These are phyloP conservation scores for Mycteria americana DNA, from an alignment of 2,797 vertebrate genomes.

Conservation along the genomic window DNA sequence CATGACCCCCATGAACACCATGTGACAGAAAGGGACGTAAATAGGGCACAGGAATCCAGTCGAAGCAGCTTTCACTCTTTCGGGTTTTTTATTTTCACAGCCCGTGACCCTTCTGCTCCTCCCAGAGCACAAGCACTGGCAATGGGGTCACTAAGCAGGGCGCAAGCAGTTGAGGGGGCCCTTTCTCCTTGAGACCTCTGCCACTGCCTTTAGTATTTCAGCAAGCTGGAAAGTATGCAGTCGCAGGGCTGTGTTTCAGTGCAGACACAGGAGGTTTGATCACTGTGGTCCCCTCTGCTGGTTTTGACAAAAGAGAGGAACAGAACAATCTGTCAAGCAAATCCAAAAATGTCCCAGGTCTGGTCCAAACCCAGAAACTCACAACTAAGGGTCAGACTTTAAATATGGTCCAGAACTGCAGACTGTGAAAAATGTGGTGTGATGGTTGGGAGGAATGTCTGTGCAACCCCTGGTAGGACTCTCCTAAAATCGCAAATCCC, in stretches of 20 bases:
- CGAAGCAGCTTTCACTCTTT: not conserved
- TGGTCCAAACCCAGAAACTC: not conserved
- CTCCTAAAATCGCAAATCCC: not conserved
- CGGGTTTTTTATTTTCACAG: not conserved
- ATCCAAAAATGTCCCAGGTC: not conserved
- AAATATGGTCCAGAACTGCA: not conserved
- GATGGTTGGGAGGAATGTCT: not conserved
- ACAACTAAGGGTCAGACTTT: not conserved
- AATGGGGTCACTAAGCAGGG: not conserved
- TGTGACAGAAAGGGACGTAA: not conserved
- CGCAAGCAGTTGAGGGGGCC: not conserved
- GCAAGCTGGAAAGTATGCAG: not conserved
- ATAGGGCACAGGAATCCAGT: not conserved
- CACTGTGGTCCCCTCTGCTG: not conserved
- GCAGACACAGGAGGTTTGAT: not conserved
- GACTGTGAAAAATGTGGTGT: not conserved
- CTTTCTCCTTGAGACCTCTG: not conserved
- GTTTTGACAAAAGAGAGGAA: not conserved
- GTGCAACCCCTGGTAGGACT: not conserved
- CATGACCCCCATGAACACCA: not conserved
- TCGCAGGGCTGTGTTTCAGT: not conserved
- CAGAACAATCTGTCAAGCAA: not conserved
- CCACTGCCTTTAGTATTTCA: not conserved
- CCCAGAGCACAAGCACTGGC: not conserved
- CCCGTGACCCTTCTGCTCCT: not conserved